These are phyloP conservation scores for Ceyx margarethae DNA, from an alignment of 2,113 vertebrate genomes.

Conservation along the genomic window DNA sequence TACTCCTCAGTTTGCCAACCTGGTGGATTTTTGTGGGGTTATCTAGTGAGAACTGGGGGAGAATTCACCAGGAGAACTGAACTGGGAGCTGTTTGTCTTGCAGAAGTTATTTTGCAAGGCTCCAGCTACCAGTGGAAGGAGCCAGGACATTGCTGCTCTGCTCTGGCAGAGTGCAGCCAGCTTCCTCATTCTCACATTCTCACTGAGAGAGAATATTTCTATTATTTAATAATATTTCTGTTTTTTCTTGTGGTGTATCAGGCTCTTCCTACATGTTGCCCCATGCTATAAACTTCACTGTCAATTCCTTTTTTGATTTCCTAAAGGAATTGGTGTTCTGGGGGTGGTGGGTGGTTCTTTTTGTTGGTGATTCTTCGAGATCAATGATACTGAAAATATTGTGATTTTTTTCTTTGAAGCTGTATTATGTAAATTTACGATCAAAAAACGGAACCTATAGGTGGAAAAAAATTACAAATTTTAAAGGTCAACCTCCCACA, in stretches of 20 bases:
- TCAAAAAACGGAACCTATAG: conserved; percentile 79
- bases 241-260: not conserved
- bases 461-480: conserved; percentile 84
- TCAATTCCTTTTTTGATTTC: not conserved
- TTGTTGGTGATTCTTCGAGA: not conserved
- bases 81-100: not conserved
- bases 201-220: too few species aligned
- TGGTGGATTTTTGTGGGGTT: not conserved
- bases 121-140: not conserved
- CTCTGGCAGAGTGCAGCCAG: not conserved
- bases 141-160: not conserved
- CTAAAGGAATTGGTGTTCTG: not conserved
- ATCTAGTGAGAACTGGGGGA: not conserved
- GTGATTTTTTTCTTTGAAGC: conserved; percentile 76
- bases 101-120: not conserved
- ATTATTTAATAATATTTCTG: too few species aligned
- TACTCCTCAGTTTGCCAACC: not conserved
- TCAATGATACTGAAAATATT: conserved; percentile 44
- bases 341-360: not conserved
- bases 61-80: not conserved
- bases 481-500: conserved; percentile 84
- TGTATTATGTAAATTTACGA: conserved; percentile 86
- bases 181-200: not conserved
- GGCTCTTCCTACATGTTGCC: not conserved
- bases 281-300: not conserved